Percentiles rank a stretch among this genome's conserved stretches.
These are phyloP conservation scores for Hafferia zeledoni DNA, from an alignment of 2,797 vertebrate species.

Conservation along the genomic window DNA sequence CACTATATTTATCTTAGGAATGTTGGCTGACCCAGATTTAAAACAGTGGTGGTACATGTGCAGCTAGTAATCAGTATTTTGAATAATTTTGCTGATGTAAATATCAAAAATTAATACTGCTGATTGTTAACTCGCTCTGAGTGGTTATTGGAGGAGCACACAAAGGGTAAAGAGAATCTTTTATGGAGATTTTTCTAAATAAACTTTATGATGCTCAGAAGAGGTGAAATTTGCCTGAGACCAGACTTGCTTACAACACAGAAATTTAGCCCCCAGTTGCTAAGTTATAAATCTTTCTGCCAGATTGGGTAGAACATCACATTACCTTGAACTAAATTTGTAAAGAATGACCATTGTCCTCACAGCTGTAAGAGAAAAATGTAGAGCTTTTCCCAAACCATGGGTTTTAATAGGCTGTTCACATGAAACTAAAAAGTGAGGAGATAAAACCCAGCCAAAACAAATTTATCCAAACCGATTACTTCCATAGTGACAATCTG, in stretches of 20 bases:
- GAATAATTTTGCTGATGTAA: background rate
- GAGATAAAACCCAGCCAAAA: background rate
- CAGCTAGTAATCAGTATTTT: background rate
- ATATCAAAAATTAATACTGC: background rate
- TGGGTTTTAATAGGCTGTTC: constrained; percentile 34
- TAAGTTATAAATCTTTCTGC: constrained; percentile 66
- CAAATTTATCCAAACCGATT: constrained; percentile 52
- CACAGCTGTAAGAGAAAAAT: constrained; percentile 54
- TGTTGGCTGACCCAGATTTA: background rate
- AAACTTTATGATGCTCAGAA: constrained; percentile 1
- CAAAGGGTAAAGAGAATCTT: background rate
- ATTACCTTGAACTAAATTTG: constrained; percentile 67
- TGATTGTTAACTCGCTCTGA: background rate
- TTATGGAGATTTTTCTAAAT: constrained; percentile 8
- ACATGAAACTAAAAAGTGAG: constrained; percentile 34
- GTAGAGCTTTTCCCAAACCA: constrained; percentile 33
- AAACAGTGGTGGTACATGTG: background rate
- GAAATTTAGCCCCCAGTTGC: constrained; percentile 55
- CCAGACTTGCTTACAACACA: constrained; percentile 56
- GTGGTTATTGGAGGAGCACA: background rate
- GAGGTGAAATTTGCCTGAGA: constrained; percentile 40
- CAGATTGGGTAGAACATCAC: constrained; percentile 44
- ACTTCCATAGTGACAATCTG: constrained; percentile 35
- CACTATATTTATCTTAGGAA: background rate
- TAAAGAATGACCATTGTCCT: constrained; percentile 65